These are phyloP conservation scores for Physeter macrocephalus DNA, from an alignment of 2,113 vertebrate species.

Conservation along the genomic window DNA sequence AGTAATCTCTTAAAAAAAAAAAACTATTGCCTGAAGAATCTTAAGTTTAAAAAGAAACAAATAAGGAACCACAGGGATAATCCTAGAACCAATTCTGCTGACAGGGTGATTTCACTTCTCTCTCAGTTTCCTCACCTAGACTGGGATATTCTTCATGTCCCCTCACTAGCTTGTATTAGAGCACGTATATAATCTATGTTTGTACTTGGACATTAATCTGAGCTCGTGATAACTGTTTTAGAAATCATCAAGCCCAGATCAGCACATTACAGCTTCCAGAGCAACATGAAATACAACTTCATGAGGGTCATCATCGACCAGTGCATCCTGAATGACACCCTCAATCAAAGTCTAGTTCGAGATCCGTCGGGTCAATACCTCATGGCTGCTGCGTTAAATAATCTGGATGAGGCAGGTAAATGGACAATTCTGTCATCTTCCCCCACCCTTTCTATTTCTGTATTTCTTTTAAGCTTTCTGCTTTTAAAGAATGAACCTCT, in stretches of 20 bases:
- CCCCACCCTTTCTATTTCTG: not conserved
- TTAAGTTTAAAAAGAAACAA: not conserved
- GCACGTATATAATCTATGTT: not conserved
- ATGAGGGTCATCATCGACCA: not conserved
- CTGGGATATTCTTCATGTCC: not conserved
- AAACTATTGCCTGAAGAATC: not conserved
- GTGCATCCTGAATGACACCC: not conserved
- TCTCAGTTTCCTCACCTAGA: not conserved
- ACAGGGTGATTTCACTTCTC: not conserved
- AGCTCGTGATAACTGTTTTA: constrained; percentile 38
- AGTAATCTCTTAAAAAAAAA: not conserved
- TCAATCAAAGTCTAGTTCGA: not conserved
- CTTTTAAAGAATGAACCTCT: not conserved
- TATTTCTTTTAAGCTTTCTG: not conserved
- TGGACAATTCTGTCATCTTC: not conserved
- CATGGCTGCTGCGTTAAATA: not conserved
- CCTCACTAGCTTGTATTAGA: not conserved
- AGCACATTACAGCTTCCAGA: not conserved
- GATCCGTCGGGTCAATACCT: not conserved
- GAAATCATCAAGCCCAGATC: not conserved
- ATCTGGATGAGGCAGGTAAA: constrained; percentile 32
- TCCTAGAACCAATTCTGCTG: not conserved
- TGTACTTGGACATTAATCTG: constrained; percentile 12
- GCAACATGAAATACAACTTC: not conserved
- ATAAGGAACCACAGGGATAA: not conserved